phyloP scores from a whole-genome alignment of 2,113 vertebrate genomes.

The Hipposideros armiger region DNA sequence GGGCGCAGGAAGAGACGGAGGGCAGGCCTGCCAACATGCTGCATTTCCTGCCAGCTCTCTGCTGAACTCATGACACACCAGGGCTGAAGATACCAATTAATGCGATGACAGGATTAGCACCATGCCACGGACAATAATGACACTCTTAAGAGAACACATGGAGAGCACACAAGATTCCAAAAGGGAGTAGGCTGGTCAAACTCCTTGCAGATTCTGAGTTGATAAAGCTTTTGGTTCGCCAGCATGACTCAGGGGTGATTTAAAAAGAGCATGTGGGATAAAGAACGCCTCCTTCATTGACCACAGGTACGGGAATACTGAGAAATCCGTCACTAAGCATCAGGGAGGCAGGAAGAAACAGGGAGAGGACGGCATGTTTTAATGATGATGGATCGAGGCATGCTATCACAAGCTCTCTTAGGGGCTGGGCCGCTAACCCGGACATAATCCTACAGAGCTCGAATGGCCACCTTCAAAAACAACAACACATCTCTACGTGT shows the following conservation, averaged over 20 bases:
- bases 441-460: background rate
- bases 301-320: background rate
- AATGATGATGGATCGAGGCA: too few relatives aligned
- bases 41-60: background rate
- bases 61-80: background rate
- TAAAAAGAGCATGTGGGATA: background rate
- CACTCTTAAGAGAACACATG: background rate
- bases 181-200: background rate
- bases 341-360: background rate
- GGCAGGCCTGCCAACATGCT: background rate
- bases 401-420: background rate
- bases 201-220: background rate
- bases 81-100: background rate
- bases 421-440: too few relatives aligned
- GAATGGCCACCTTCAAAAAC: background rate
- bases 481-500: rapidly evolving
- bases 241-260: background rate
- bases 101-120: background rate
- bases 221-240: background rate
- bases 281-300: background rate
- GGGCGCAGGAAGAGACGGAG: background rate
- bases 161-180: background rate
- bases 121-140: background rate
- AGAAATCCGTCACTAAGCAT: background rate
- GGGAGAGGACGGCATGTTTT: too few relatives aligned